phyloP scores from a whole-genome alignment of 92 coral and sea anemone genomes.

The Plumapathes pennacea region DNA sequence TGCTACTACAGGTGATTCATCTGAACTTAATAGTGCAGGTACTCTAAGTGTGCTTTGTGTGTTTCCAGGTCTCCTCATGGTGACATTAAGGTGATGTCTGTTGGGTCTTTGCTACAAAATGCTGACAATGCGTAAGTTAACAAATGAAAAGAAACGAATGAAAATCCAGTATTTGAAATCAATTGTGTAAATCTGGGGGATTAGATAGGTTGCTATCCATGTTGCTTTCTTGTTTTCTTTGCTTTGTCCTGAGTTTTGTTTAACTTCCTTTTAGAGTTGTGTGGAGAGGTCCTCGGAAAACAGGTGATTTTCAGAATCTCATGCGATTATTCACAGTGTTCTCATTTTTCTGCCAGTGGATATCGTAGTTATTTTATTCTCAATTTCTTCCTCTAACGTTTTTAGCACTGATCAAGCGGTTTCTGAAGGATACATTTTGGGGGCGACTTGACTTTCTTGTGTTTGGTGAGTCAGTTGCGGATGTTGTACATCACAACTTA shows the following conservation, averaged over 20 bases:
- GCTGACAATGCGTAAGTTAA: constrained; percentile 85
- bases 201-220: neutral
- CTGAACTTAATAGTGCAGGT: too few relatives aligned
- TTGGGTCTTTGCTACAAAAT: constrained; percentile 81
- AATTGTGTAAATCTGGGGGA: neutral
- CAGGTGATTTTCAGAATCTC: too few relatives aligned
- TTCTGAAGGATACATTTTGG: constrained; percentile 90
- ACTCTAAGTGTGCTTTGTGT: neutral
- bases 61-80: constrained; percentile 19
- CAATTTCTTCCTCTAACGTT: neutral
- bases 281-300: constrained; percentile 41
- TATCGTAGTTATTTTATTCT: neutral
- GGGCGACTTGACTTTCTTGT: constrained; percentile 82
- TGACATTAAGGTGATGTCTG: constrained; percentile 79
- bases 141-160: constrained; percentile 72
- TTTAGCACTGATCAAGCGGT: constrained; percentile 86
- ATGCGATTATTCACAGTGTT: too few relatives aligned
- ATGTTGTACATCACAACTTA: neutral
- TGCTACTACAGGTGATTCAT: neutral
- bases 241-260: neutral
- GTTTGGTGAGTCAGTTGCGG: constrained; percentile 8
- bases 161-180: constrained; percentile 14
- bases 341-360: neutral
- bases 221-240: neutral
- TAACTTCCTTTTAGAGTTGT: constrained; percentile 5